phyloP scores from a whole-genome alignment of 2,888 invertebrate species.

The Chelonus formosanus region DNA sequence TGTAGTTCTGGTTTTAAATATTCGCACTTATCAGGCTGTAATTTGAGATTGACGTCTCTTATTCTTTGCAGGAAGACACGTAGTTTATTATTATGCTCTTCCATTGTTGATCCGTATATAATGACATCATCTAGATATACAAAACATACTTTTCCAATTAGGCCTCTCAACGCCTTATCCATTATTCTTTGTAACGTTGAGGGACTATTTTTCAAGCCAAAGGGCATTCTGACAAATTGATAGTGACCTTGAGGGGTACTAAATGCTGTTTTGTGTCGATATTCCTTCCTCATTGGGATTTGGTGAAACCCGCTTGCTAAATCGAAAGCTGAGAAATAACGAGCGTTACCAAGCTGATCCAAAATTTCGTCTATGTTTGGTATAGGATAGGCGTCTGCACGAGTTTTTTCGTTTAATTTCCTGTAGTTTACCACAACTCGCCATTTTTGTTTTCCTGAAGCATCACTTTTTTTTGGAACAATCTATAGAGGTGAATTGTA shows the following conservation, averaged over 20 bases:
- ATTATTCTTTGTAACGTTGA: conserved; percentile 35
- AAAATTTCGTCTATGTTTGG: conserved; percentile 36
- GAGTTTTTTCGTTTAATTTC: no score
- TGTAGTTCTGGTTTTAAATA: conserved; percentile 39
- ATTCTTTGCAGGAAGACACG: no score
- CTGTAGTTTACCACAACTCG: no score
- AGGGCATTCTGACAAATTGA: conserved; percentile 34
- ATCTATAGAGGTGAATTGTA: no score
- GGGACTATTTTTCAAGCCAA: conserved; percentile 31
- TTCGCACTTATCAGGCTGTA: conserved; percentile 39
- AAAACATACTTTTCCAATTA: conserved; percentile 28
- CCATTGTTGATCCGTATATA: no score
- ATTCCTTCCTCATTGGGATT: conserved; percentile 36
- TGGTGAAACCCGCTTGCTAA: conserved; percentile 46
- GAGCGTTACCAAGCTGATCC: conserved; percentile 41
- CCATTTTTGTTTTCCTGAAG: background rate
- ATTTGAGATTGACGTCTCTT: no score
- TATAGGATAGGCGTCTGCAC: conserved; percentile 29
- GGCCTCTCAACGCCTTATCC: conserved; percentile 30
- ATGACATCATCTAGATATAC: no score
- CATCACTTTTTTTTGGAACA: no score
- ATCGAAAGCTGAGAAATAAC: conserved; percentile 45
- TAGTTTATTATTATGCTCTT: no score
- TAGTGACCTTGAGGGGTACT: conserved; percentile 32
- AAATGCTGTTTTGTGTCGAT: conserved; percentile 32